Evolutionary conservation across 2,888 invertebrate species (phyloP).

Genomic region (Calephelis perditalis): DNA sequence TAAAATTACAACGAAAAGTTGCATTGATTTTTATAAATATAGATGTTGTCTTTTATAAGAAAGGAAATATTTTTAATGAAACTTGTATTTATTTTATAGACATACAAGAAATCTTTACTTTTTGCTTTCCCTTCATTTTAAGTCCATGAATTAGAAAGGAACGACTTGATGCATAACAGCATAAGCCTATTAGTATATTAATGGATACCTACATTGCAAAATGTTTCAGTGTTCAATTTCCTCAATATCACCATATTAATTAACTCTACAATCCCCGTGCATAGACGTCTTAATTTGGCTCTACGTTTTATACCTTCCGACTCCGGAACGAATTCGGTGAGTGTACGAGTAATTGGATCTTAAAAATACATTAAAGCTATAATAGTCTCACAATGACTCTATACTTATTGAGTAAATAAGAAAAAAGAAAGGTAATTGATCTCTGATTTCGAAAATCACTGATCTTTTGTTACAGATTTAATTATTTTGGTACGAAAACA

Average conservation of each 20-base stretch:
- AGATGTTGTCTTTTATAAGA: too few relatives aligned
- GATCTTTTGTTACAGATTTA: not conserved
- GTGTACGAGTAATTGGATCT: not conserved
- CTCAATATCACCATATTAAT: conserved; percentile 38
- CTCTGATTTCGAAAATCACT: not conserved
- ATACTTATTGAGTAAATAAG: not conserved
- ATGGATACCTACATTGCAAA: conserved; percentile 3
- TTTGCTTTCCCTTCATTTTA: too few relatives aligned
- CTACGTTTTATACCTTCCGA: conserved; percentile 36
- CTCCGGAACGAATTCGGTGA: conserved; percentile 32
- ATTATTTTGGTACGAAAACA: not conserved
- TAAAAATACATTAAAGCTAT: conserved; percentile 2
- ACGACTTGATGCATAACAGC: not conserved
- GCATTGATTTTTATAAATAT: too few relatives aligned
- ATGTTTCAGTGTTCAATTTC: conserved; percentile 27
- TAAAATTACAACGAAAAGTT: too few relatives aligned
- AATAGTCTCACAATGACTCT: conserved; percentile 8
- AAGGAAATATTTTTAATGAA: too few relatives aligned
- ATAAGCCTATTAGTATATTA: conserved; percentile 9
- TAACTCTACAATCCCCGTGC: conserved; percentile 30
- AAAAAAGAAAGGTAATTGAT: not conserved
- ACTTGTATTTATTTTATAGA: too few relatives aligned
- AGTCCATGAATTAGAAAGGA: too few relatives aligned
- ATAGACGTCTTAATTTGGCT: conserved; percentile 40
- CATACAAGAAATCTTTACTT: too few relatives aligned